Percentiles rank a stretch among this genome's conserved stretches.
Evolutionary conservation across 2,888 invertebrate species (phyloP).

Genomic region (Luffia ferchaultella): DNA sequence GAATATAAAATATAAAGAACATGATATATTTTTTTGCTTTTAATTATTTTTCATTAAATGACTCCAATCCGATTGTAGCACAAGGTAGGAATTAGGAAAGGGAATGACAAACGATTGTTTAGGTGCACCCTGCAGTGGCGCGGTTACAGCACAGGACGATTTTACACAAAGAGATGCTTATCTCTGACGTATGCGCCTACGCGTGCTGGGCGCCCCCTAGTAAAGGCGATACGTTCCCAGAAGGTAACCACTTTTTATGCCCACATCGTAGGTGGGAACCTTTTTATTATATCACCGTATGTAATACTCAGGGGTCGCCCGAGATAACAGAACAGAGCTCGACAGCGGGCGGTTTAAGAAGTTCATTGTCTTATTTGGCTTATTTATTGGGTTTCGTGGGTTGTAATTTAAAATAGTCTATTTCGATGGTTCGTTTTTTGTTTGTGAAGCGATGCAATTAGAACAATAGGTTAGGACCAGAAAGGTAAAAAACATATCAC

Average conservation of each 20-base stretch:
- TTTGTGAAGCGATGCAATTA: constrained; percentile 5
- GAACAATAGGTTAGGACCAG: constrained; percentile 4
- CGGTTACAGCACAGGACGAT: neutral
- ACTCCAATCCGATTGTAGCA: too few species aligned
- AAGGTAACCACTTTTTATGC: constrained; percentile 27
- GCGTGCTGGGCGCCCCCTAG: constrained; percentile 21
- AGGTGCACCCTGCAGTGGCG: constrained; percentile 15
- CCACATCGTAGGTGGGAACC: constrained; percentile 33
- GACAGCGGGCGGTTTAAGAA: constrained; percentile 4
- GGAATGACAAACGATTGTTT: constrained; percentile 25
- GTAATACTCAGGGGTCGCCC: constrained; percentile 27
- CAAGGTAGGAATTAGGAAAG: neutral
- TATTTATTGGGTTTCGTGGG: constrained; percentile 35
- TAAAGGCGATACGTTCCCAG: constrained; percentile 4
- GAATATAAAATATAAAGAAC: too few species aligned
- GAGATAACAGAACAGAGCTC: constrained; percentile 24
- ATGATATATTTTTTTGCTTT: too few species aligned
- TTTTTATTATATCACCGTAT: constrained; percentile 37
- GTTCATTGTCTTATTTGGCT: constrained; percentile 27
- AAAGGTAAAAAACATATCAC: neutral
- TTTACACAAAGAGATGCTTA: constrained; percentile 6
- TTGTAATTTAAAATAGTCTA: constrained; percentile 20
- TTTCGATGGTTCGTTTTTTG: constrained; percentile 2
- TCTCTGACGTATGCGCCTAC: constrained; percentile 19
- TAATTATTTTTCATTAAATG: too few species aligned